These are phyloP conservation scores for Lithophane leautieri DNA, from an alignment of 2,888 invertebrate species.

Conservation along the genomic window DNA sequence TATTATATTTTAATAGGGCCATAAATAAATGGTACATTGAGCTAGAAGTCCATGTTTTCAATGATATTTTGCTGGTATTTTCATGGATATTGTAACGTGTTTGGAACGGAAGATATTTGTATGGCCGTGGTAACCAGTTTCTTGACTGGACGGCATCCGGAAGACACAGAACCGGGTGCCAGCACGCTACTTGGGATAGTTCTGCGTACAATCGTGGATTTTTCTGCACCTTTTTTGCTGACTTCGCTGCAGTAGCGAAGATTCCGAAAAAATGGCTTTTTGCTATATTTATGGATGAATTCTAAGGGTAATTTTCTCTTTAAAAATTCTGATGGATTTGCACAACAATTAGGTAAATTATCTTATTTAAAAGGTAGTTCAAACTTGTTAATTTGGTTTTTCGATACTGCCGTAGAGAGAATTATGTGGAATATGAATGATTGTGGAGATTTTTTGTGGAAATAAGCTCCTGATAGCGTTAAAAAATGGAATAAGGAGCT, in stretches of 20 bases:
- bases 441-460: not conserved
- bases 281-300: not conserved
- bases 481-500: not conserved
- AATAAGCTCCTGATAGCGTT: not conserved
- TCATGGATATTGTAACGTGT: slow-evolving; percentile 8
- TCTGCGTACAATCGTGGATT: not conserved
- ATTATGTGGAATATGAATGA: not conserved
- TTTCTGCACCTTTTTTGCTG: not conserved
- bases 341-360: not conserved
- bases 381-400: not conserved
- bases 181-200: slow-evolving; percentile 12
- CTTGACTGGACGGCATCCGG: slow-evolving; percentile 36
- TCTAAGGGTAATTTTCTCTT: not conserved
- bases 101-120: slow-evolving; percentile 12
- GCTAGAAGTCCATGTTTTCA: not conserved
- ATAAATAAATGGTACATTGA: not conserved
- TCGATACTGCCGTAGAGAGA: not conserved
- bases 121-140: slow-evolving; percentile 34
- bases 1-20: not conserved
- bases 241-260: no score
- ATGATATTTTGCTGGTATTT: not conserved
- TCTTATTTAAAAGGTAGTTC: not conserved
- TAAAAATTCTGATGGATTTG: not conserved
- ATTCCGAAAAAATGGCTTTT: not conserved
- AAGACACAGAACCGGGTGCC: slow-evolving; percentile 30